phyloP scores from a whole-genome alignment of 92 coral and sea anemone species.

The Heliopora coerulea region DNA sequence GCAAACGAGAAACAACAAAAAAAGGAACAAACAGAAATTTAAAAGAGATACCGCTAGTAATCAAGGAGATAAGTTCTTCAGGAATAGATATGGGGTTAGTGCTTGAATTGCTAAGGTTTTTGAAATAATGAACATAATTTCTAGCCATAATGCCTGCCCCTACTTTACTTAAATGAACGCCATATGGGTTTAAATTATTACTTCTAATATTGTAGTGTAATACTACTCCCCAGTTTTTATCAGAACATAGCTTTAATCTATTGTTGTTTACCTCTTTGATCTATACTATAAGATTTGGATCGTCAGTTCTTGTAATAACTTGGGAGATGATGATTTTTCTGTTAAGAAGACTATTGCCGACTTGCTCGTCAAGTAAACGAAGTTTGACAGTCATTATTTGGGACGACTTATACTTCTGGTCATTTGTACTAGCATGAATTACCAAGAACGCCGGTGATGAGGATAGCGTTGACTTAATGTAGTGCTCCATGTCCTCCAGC shows the following conservation, averaged over 20 bases:
- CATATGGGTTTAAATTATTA: constrained; percentile 12
- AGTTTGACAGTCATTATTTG: neutral
- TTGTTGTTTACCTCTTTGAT: constrained; percentile 10
- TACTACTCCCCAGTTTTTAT: constrained; percentile 28
- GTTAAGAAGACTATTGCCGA: neutral
- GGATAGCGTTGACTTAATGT: neutral
- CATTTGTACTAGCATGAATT: neutral
- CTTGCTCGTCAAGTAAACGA: neutral
- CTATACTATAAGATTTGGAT: neutral
- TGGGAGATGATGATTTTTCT: neutral
- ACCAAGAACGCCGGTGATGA: neutral
- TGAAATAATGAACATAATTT: neutral
- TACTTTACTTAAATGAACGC: constrained; percentile 13
- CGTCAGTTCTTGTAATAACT: neutral
- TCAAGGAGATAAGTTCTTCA: too few relatives aligned
- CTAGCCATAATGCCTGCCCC: constrained; percentile 11
- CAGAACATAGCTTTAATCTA: constrained; percentile 1
- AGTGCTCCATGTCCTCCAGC: neutral
- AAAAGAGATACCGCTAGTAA: too few relatives aligned
- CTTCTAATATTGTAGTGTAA: neutral
- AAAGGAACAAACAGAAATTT: too few relatives aligned
- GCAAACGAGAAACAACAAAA: too few relatives aligned
- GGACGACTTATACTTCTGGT: neutral
- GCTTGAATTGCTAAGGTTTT: too few relatives aligned
- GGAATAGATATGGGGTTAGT: too few relatives aligned